A percentile compares a stretch with the other conserved stretches of the same genome.
Conservation (phyloP, 2,888 invertebrate species). For the Acheta domesticus region DNA sequence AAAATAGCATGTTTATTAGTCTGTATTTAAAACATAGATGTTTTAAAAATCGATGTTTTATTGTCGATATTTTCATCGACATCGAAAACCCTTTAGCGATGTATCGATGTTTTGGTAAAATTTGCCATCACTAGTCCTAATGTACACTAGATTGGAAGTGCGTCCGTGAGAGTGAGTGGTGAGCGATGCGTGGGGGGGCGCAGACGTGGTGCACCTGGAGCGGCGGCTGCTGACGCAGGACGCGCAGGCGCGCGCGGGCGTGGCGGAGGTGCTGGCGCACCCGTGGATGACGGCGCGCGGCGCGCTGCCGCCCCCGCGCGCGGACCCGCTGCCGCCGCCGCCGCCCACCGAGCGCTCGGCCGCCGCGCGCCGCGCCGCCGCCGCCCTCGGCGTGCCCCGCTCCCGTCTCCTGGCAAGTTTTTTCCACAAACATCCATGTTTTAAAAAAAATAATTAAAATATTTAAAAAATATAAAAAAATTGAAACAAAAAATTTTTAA, state of each 20-base stretch:
- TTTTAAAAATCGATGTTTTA: no score
- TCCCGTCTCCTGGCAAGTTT: not conserved
- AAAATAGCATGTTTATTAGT: no score
- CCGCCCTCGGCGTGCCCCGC: not conserved
- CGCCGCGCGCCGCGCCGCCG: not conserved
- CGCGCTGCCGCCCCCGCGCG: conserved; percentile 1
- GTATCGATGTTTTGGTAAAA: no score
- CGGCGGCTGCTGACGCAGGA: conserved; percentile 56
- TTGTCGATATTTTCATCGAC: no score
- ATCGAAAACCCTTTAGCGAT: no score
- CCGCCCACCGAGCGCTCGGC: not conserved
- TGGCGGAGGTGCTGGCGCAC: conserved; percentile 56
- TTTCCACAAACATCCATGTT: no score
- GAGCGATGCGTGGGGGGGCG: not conserved
- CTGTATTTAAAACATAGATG: no score
- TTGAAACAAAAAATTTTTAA: no score
- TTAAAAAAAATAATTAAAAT: no score
- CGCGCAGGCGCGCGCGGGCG: conserved; percentile 54
- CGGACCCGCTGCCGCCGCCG: not conserved
- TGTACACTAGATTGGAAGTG: no score
- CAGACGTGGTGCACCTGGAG: conserved; percentile 51
- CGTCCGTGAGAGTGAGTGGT: no score
- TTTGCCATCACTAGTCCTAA: no score
- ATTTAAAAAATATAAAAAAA: not conserved
- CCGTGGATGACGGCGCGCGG: conserved; percentile 56